Conservation (phyloP, 2,888 invertebrate species). For the Drosophila siamana region DNA sequence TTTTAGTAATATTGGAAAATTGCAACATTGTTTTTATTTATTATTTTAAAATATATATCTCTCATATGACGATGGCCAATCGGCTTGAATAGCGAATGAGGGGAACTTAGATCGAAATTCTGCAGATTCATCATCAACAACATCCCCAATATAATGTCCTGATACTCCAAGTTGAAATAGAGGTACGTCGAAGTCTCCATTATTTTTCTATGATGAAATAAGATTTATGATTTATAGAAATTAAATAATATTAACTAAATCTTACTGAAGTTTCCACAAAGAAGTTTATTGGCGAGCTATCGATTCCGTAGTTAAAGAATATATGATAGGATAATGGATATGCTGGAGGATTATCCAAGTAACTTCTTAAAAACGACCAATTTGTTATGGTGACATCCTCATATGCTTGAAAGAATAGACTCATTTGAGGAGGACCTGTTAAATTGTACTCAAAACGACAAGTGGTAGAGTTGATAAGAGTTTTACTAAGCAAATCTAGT, state of each 20-base stretch:
- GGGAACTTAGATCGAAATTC: slow-evolving; percentile 72
- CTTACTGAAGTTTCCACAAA: slow-evolving; percentile 61
- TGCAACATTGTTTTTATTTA: background rate
- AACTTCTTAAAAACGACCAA: slow-evolving; percentile 75
- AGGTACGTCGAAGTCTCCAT: slow-evolving; percentile 59
- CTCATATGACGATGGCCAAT: slow-evolving; percentile 86
- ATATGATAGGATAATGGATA: slow-evolving; percentile 74
- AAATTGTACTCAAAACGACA: slow-evolving; percentile 69
- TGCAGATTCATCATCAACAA: slow-evolving; percentile 84
- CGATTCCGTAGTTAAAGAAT: slow-evolving; percentile 70
- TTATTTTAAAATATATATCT: slow-evolving; percentile 51
- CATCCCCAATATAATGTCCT: slow-evolving; percentile 85
- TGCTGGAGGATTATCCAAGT: slow-evolving; percentile 59
- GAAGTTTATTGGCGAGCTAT: slow-evolving; percentile 70
- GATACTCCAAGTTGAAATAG: slow-evolving; percentile 85
- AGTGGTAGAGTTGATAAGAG: slow-evolving; percentile 33
- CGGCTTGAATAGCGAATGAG: slow-evolving; percentile 85
- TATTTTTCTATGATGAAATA: slow-evolving; percentile 32
- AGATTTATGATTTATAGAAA: background rate
- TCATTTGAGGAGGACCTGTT: slow-evolving; percentile 75
- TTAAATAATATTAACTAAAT: background rate
- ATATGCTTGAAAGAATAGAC: slow-evolving; percentile 73
- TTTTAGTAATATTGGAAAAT: background rate
- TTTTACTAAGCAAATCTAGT: slow-evolving; percentile 64
- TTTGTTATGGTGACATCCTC: slow-evolving; percentile 62